Evolutionary conservation across 2,113 vertebrate genomes (phyloP), one percentile per base, ranked within the genome.

Genomic region (Nothoprocta pentlandii): DNA sequence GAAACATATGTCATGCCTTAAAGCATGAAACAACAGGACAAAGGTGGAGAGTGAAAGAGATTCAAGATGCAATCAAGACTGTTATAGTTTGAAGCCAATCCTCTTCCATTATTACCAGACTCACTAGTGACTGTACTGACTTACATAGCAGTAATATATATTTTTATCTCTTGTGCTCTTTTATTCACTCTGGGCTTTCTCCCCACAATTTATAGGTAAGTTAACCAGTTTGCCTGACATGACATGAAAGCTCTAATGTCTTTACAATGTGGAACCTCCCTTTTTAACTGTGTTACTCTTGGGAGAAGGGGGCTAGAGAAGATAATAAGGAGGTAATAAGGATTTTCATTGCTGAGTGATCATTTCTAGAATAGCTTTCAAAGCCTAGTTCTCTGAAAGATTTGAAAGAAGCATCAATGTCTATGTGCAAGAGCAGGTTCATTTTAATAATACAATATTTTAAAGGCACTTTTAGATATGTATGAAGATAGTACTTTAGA

Each of bases 281-380:
- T 91, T 84, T 89, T 79, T 34, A 63, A 54, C 42, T 81, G 64
- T 79, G 59, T 63, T 34, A 13, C 5, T 81, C 8, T 6, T 61
- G 47, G 21, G 62, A 91, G n/a, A 81, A 42, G 78, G 16, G 17
- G 5, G 2, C 5, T 75, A 58, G 32, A 41, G 59, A 23, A 54
- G 8, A 14, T 76, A 85, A 76, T 73, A 91, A 85, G 32, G 12
- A 91, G 78, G 16, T 54, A 30, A 39, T 30, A 42, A 87, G 70
- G 19, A 79, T 59, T 93, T 92, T 84, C 91, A 86, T 78, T 80
- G 46, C 66, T 64, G 66, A 84, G 67, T 71, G 92, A 75, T 89
- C 91, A 84, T 78, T 87, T 39, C 56, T 71, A 68, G 17, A n/a
- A 46, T 47, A 79, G 28, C 11, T 76, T 39, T 44, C 59, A 92